These are phyloP conservation scores for Candoia aspera DNA, from an alignment of 2,113 vertebrate genomes.

Conservation along the genomic window DNA sequence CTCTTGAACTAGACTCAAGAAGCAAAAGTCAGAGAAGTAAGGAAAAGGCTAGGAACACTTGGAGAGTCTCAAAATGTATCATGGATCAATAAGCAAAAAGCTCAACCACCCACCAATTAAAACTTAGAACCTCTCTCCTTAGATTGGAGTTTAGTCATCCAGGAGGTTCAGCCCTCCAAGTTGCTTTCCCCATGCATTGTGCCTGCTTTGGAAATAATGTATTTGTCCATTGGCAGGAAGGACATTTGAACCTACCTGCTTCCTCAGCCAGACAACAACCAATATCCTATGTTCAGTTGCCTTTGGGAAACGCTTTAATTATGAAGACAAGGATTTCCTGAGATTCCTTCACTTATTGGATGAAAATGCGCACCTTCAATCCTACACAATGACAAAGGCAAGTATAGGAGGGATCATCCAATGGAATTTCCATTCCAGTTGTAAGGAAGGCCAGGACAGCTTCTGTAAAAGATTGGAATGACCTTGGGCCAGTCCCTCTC, in stretches of 20 bases:
- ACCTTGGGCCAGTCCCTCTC: no score
- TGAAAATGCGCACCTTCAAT: background rate
- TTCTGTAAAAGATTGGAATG: background rate
- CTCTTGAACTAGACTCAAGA: background rate
- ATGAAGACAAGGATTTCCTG: conserved; percentile 3
- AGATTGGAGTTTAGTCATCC: background rate
- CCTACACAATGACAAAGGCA: background rate
- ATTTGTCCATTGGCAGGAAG: background rate
- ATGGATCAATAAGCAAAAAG: background rate
- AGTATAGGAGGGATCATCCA: background rate
- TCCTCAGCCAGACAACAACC: background rate
- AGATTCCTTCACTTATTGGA: background rate
- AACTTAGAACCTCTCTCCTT: background rate
- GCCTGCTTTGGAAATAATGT: background rate
- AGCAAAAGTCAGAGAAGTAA: background rate
- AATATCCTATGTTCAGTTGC: background rate
- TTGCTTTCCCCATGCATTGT: no score
- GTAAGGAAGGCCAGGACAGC: background rate
- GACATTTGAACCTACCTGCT: background rate
- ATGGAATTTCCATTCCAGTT: background rate
- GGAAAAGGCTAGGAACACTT: background rate
- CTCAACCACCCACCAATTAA: background rate
- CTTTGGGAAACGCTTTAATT: background rate
- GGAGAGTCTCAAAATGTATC: background rate
- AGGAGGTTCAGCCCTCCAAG: background rate